Conservation (phyloP, 2,797 vertebrate genomes). For the Sebastes diploproa region DNA sequence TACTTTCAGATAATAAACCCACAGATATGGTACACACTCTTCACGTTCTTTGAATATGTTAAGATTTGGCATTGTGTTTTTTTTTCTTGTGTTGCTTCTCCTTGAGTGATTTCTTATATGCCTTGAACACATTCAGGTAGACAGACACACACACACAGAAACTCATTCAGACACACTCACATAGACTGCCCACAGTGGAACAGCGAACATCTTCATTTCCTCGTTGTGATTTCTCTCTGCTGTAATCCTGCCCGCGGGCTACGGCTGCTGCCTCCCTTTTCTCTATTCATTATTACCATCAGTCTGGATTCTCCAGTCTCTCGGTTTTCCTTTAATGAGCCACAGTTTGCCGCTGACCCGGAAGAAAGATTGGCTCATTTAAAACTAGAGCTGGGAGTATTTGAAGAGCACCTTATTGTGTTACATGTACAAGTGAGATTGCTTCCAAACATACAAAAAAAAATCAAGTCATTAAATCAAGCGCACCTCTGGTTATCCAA, state of each 20-base stretch:
- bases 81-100: neutral
- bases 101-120: neutral
- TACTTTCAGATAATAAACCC: neutral
- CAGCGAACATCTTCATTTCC: conserved; percentile 37
- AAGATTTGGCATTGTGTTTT: neutral
- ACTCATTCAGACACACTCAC: neutral
- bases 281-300: conserved; percentile 49
- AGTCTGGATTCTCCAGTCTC: conserved; percentile 23
- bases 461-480: conserved; percentile 26
- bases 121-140: neutral
- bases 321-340: conserved; percentile 60
- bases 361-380: conserved; percentile 44
- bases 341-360: conserved; percentile 51
- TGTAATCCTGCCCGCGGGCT: conserved; percentile 55
- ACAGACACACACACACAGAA: neutral
- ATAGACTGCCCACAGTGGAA: conserved; percentile 10
- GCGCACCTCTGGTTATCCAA: neutral
- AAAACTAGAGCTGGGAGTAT: conserved; percentile 5
- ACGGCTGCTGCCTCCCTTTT: neutral
- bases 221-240: conserved; percentile 30
- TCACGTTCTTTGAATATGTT: neutral
- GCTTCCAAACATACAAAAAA: conserved; percentile 6
- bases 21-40: neutral
- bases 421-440: neutral
- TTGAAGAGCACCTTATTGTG: conserved; percentile 9